These are phyloP conservation scores for Barnardius zonarius DNA, from an alignment of 2,113 vertebrate species.

Conservation along the genomic window DNA sequence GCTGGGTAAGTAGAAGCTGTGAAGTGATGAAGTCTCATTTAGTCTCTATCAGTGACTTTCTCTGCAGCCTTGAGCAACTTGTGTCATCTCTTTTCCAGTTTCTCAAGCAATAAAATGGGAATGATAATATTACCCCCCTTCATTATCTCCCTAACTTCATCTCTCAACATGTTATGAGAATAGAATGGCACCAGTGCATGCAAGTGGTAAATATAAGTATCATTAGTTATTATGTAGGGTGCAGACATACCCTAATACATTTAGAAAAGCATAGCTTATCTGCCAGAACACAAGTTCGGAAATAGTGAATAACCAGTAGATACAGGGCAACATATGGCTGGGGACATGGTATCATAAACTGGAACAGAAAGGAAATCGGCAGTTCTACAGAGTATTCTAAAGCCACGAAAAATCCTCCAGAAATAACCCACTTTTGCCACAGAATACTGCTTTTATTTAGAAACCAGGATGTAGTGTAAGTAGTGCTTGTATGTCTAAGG, in stretches of 20 bases:
- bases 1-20: slow-evolving; percentile 46
- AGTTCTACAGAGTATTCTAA: neutral
- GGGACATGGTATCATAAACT: neutral
- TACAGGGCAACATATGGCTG: neutral
- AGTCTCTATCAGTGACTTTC: slow-evolving; percentile 22
- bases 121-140: neutral
- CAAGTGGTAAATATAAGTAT: neutral
- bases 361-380: neutral
- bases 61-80: slow-evolving; percentile 37
- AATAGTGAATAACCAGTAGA: neutral
- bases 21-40: slow-evolving; percentile 51
- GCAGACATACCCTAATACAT: slow-evolving; percentile 1
- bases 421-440: neutral
- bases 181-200: neutral
- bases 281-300: neutral
- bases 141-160: slow-evolving; percentile 15
- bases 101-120: slow-evolving; percentile 23
- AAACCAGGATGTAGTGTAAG: neutral
- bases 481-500: neutral
- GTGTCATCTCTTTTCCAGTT: slow-evolving; percentile 47
- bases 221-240: neutral
- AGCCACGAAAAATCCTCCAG: neutral
- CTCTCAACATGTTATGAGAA: neutral
- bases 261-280: neutral
- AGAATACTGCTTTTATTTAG: neutral